These are phyloP conservation scores for Henricia sp. DNA, from an alignment of 53 echinoderm and acorn worm genomes.

Conservation along the genomic window DNA sequence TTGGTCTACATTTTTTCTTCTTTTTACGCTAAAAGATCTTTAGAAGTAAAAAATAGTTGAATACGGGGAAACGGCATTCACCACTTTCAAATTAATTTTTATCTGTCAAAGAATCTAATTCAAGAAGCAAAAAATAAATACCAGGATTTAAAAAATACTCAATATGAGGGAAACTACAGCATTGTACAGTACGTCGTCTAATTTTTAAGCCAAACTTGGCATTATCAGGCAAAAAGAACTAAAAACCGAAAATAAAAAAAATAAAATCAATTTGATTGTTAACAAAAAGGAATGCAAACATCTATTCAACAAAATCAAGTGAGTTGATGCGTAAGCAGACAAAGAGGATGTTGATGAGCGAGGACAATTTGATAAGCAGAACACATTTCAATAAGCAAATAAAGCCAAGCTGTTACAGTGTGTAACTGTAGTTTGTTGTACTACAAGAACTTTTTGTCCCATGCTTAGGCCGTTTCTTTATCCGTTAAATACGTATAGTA, in stretches of 20 bases:
- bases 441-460: too few species aligned
- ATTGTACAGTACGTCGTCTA: too few species aligned
- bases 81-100: constrained; percentile 17
- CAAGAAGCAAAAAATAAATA: constrained; percentile 41
- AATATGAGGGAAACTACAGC: not conserved
- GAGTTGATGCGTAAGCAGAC: not conserved
- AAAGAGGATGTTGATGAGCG: not conserved
- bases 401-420: too few species aligned
- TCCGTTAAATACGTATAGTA: too few species aligned
- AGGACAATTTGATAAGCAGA: too few species aligned
- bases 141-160: not conserved
- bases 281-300: not conserved
- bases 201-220: constrained; percentile 6
- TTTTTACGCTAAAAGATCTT: too few species aligned
- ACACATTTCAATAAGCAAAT: too few species aligned
- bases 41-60: too few species aligned
- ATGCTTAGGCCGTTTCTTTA: too few species aligned
- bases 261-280: not conserved
- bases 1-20: too few species aligned
- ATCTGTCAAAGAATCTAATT: constrained; percentile 41
- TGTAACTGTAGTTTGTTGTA: too few species aligned
- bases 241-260: not conserved
- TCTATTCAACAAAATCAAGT: not conserved
- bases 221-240: not conserved
- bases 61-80: too few species aligned